Evolutionary conservation across 2,797 vertebrate species (phyloP).

Genomic region (Pseudotriccus pelzelni): DNA sequence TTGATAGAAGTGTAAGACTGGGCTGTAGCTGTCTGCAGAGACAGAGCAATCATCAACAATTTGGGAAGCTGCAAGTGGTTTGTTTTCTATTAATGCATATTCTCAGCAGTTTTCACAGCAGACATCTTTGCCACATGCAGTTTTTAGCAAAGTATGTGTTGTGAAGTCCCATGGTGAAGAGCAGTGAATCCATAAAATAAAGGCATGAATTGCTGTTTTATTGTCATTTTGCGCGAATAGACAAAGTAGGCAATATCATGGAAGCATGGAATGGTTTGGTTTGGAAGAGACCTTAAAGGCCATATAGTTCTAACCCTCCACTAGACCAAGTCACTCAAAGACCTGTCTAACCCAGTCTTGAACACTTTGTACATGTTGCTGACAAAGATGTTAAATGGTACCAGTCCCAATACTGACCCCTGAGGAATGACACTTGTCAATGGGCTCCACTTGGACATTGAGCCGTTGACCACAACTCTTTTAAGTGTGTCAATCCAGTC

Average conservation of each 20-base stretch:
- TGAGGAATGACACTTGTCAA: not conserved
- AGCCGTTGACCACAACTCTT: not conserved
- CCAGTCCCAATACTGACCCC: not conserved
- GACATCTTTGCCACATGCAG: not conserved
- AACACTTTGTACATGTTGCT: not conserved
- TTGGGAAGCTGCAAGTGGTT: not conserved
- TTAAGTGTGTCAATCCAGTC: not conserved
- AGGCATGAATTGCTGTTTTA: accelerated
- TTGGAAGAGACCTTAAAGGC: not conserved
- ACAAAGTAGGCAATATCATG: not conserved
- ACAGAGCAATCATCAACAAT: not conserved
- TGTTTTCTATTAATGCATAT: not conserved
- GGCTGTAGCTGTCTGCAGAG: not conserved
- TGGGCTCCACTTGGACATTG: not conserved
- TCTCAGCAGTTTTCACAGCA: not conserved
- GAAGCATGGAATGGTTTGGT: not conserved
- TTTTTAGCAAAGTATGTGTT: not conserved
- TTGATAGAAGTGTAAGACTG: not conserved
- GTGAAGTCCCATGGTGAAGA: not conserved
- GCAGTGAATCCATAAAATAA: not conserved
- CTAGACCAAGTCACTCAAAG: not conserved
- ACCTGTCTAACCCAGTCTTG: not conserved
- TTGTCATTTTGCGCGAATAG: not conserved
- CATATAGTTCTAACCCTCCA: not conserved
- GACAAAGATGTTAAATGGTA: not conserved